Base-by-base conservation (phyloP, 2,888 invertebrate genomes). In the Carcina quercana region DNA sequence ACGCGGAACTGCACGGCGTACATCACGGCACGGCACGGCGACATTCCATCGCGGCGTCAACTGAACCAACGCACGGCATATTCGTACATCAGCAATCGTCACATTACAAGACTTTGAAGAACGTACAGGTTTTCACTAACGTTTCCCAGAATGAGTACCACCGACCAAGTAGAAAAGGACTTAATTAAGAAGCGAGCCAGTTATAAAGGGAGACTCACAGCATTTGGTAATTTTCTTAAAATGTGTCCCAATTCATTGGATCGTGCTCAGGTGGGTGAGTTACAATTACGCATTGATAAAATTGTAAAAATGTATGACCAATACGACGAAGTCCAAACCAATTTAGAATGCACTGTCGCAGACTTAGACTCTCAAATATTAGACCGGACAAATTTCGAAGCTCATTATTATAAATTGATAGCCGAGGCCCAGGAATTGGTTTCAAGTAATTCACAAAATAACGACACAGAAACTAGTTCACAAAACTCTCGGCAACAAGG, bases 241-340 rank as follows among this genome's bases (percentile, higher is more conserved):
- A 19, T 7, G 7, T 32, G 37, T 20, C 20, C 20, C 6, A 13
- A 5, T 17, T 22, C 37, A 1, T 25, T 42, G 25, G 34, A 15
- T 6, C 10, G 25, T 10, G 19, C 30, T 13, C 29, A 29, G 17
- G 35, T 31, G 10, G 37, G 12, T 15, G 42, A 45, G 19, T 40
- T 47, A 19, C 42, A 45, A 11, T 35, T 45, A 12, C 37, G 44
- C 11, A 24, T 42, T 6, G 34, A 28, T 30, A 43, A 36, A 14
- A 34, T 45, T 1, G 38, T 43, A 15, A 1, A 20, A 3, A 35
- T 48, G 21, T 45, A 42, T 32, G 29, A 31, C 1, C 36, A 38
- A 15, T 51, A 39, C 15, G 46, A 48, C 22, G 42, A 44, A 28
- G 40, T 45, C 6, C 45, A 51, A 26, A 28, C 37, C 15, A 5